Evolutionary conservation across 2,113 vertebrate species (phyloP).

Genomic region (Dendropsophus ebraccatus): DNA sequence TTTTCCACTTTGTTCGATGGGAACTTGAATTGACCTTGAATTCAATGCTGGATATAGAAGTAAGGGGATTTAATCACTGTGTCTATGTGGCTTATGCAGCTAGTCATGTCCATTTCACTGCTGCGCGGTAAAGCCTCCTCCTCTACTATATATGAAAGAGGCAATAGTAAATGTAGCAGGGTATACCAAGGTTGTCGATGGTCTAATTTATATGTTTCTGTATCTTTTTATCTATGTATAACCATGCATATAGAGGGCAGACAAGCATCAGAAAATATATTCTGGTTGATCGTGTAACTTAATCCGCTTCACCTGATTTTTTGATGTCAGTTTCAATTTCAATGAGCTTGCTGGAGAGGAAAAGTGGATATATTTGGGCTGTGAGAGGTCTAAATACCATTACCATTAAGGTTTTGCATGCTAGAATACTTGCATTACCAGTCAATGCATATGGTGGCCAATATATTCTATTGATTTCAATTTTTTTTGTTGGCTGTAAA

Average conservation of each 20-base stretch:
- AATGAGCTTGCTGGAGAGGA: neutral
- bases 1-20: neutral
- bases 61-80: constrained; percentile 29
- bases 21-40: neutral
- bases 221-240: neutral
- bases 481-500: neutral
- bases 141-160: neutral
- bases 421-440: constrained; percentile 1
- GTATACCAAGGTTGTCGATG: neutral
- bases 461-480: neutral
- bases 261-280: neutral
- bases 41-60: neutral
- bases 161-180: constrained; percentile 37
- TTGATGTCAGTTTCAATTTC: neutral
- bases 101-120: neutral
- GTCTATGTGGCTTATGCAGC: neutral
- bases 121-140: neutral
- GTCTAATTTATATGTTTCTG: neutral
- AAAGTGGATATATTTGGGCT: neutral
- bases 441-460: neutral
- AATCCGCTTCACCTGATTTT: neutral
- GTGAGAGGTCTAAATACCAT: neutral
- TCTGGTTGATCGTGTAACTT: neutral
- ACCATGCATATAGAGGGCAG: neutral
- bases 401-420: neutral